Evolutionary conservation across 2,113 vertebrate species (phyloP).

Genomic region (Microcebus lehilahytsara): DNA sequence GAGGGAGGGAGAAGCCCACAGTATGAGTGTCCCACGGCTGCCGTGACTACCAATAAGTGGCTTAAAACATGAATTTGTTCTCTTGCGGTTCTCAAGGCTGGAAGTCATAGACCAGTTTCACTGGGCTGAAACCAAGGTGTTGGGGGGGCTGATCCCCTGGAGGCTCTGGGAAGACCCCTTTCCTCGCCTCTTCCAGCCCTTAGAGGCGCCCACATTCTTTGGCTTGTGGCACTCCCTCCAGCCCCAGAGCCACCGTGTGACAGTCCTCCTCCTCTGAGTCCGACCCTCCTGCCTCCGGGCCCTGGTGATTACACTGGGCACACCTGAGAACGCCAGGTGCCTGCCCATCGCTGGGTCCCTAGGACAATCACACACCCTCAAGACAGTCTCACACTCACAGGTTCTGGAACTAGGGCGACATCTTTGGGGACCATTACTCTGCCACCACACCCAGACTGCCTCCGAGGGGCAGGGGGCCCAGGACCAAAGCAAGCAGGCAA

Average conservation of each 20-base stretch:
- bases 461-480: background rate
- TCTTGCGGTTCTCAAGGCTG: background rate
- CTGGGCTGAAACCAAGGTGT: fast-evolving
- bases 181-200: background rate
- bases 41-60: fast-evolving
- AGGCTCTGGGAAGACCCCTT: background rate
- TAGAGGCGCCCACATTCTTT: fast-evolving
- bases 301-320: background rate
- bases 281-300: background rate
- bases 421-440: background rate
- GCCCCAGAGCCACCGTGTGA: fast-evolving
- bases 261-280: background rate
- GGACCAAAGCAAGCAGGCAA: background rate
- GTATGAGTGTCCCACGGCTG: fast-evolving
- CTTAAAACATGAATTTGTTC: background rate
- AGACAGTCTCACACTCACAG: background rate
- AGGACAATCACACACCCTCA: no score
- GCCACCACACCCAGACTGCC: background rate
- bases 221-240: fast-evolving
- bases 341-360: background rate
- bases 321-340: background rate
- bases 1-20: fast-evolving
- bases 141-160: fast-evolving
- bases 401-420: background rate
- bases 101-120: background rate